Evolutionary conservation across 2,888 invertebrate genomes (phyloP).

Genomic region (Melieria picta): DNA sequence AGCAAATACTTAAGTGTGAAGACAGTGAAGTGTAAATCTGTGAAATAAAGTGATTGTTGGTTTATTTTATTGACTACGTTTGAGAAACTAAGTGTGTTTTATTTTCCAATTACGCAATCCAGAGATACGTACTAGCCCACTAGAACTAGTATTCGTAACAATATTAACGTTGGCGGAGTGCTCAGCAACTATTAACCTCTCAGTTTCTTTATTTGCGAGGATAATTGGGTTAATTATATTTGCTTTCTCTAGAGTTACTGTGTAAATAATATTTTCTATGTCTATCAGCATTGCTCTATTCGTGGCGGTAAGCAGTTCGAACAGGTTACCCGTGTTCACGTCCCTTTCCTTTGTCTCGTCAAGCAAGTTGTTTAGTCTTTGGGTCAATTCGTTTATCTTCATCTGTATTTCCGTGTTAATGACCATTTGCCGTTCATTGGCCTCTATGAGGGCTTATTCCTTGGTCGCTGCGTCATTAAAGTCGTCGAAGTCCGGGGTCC

Average conservation of each 20-base stretch:
- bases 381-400: conserved; percentile 21
- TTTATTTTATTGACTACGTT: no score
- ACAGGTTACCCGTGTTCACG: neutral
- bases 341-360: neutral
- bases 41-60: no score
- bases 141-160: no score
- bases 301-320: neutral
- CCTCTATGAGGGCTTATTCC: neutral
- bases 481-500: conserved; percentile 22
- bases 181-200: neutral
- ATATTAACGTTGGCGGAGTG: conserved; percentile 19
- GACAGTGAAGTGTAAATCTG: no score
- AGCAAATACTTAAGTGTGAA: no score
- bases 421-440: no score
- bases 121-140: no score
- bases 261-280: no score
- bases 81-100: no score
- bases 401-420: conserved; percentile 16
- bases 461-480: neutral
- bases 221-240: conserved; percentile 18
- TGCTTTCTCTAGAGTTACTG: neutral
- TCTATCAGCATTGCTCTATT: neutral
- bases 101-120: no score
- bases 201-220: conserved; percentile 6
- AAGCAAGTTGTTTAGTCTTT: no score